A percentile compares a stretch with the other conserved stretches of the same genome.
Evolutionary conservation across 2,888 invertebrate species (phyloP).

Genomic region (Xanthia togata): DNA sequence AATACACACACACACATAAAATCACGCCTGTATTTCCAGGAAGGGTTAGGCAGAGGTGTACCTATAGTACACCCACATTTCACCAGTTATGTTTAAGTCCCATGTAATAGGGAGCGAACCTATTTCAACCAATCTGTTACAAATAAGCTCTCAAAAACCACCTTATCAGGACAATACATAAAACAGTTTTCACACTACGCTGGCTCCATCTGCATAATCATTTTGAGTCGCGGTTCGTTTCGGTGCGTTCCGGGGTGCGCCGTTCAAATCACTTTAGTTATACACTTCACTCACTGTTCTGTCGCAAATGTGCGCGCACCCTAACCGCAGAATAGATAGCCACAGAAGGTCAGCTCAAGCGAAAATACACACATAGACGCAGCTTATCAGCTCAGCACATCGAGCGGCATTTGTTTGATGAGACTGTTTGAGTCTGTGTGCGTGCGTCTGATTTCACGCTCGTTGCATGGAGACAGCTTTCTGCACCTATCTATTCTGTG

Average conservation of each 20-base stretch:
- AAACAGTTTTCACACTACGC: conserved; percentile 24
- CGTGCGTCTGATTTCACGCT: not conserved
- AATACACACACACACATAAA: too few relatives aligned
- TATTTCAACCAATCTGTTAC: too few relatives aligned
- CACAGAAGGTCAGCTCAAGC: conserved; percentile 1
- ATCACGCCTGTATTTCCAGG: too few relatives aligned
- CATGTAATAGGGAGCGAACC: too few relatives aligned
- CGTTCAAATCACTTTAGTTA: conserved; percentile 30
- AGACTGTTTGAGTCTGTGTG: not conserved
- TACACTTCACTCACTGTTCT: conserved; percentile 36
- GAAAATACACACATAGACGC: not conserved
- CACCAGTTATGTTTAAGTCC: too few relatives aligned
- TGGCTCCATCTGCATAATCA: conserved; percentile 22
- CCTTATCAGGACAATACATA: conserved; percentile 11
- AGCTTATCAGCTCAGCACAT: not conserved
- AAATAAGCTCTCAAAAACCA: not conserved
- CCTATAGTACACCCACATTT: too few relatives aligned
- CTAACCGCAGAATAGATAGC: not conserved
- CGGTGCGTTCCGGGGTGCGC: conserved; percentile 18
- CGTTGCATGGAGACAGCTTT: not conserved
- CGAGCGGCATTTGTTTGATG: not conserved
- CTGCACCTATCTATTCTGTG: not conserved
- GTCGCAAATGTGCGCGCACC: conserved; percentile 29
- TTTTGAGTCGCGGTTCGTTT: conserved; percentile 23
- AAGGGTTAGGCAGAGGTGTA: too few relatives aligned